Conservation (phyloP, 1,140 invertebrate genomes). For the Neodiprion pinetum region DNA sequence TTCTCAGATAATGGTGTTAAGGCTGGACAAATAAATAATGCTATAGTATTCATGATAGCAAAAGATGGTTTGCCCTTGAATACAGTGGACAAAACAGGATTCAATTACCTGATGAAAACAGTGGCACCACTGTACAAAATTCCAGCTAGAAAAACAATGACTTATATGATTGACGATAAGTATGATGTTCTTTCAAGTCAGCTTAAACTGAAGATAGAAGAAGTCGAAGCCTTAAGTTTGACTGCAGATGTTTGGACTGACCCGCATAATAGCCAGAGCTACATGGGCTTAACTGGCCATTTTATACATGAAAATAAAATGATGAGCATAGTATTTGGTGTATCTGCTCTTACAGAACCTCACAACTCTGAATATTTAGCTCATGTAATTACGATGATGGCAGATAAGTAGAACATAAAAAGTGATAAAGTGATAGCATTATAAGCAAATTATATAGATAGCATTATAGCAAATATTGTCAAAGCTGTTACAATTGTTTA, state of each 20-base stretch:
- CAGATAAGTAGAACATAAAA: slow-evolving; percentile 37
- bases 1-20: not conserved
- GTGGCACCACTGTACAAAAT: not conserved
- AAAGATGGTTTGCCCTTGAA: slow-evolving; percentile 47
- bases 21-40: slow-evolving; percentile 23
- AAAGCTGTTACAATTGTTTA: slow-evolving; percentile 46
- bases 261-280: not conserved
- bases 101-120: not conserved
- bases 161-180: not conserved
- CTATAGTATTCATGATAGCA: slow-evolving; percentile 42
- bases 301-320: not conserved
- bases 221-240: not conserved
- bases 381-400: slow-evolving; percentile 36
- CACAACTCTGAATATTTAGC: slow-evolving; percentile 45
- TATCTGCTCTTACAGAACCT: slow-evolving; percentile 31
- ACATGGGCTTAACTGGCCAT: not conserved
- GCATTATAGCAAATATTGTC: slow-evolving; percentile 51
- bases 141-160: not conserved
- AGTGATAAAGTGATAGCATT: slow-evolving; percentile 40
- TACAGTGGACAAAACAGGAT: slow-evolving; percentile 51
- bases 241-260: not conserved
- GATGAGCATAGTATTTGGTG: slow-evolving; percentile 26
- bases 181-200: not conserved
- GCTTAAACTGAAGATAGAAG: not conserved
- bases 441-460: too few relatives aligned